Evolutionary conservation across 2,797 vertebrate species (phyloP).

Genomic region (Peromyscus aztecus): DNA sequence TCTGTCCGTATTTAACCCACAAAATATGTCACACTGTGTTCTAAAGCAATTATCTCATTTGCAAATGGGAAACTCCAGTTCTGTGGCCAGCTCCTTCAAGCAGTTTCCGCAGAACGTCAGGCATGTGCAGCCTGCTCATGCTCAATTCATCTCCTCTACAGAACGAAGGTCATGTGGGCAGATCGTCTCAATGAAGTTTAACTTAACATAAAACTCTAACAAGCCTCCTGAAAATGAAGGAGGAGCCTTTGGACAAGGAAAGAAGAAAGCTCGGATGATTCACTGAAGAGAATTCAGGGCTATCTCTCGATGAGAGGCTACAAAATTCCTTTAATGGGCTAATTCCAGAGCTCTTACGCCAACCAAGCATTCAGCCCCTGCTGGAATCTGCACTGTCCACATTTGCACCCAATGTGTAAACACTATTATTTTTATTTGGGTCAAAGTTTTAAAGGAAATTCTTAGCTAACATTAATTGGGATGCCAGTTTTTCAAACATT

Average conservation of each 20-base stretch:
- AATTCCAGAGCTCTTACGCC: not conserved
- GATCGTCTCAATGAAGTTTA: conserved; percentile 57
- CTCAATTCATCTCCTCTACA: conserved; percentile 56
- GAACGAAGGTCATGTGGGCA: conserved; percentile 63
- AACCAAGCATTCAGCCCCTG: not conserved
- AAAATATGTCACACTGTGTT: not conserved
- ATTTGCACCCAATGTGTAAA: conserved; percentile 1
- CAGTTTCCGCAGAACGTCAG: conserved; percentile 43
- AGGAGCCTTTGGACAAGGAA: conserved; percentile 62
- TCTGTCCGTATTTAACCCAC: conserved; percentile 9
- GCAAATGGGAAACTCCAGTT: conserved; percentile 63
- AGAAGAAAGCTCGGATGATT: conserved; percentile 45
- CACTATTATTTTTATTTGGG: not conserved
- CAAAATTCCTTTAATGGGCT: conserved; percentile 49
- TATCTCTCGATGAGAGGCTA: conserved; percentile 40
- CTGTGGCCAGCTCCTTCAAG: conserved; percentile 10
- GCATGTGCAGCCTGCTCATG: conserved; percentile 42
- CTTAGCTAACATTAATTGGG: conserved; percentile 37
- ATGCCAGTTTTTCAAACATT: not conserved
- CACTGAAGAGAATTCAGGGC: conserved; percentile 46
- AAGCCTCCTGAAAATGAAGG: conserved; percentile 48
- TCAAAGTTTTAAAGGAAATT: conserved; percentile 22
- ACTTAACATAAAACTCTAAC: conserved; percentile 62
- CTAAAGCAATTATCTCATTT: conserved; percentile 55
- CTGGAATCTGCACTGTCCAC: not conserved